Evolutionary conservation across 92 coral and sea anemone species (phyloP), one percentile per base, ranked within the genome.

Genomic region (Zoanthus solanderi): DNA sequence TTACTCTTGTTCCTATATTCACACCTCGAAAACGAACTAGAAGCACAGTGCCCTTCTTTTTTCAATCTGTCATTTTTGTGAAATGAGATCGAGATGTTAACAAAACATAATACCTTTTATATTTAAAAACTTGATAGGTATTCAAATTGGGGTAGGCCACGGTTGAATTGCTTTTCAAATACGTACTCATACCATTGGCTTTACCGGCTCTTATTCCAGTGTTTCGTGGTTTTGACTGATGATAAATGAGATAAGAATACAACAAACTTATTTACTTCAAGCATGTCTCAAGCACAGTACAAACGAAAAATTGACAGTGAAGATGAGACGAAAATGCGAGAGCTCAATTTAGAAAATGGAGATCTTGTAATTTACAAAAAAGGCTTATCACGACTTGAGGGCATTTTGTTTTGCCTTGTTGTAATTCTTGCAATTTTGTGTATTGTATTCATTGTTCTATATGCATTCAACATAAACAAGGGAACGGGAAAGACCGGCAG

Each of bases 301-400:
- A 47, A 67, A 17, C 78, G 79, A 37, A 90, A 90, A 71, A 47
- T 82, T 28, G 91, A 87, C 65, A 81, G 79, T 11, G 88, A 90
- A 67, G 78, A 84, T 53, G 75, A 30, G 50, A 37, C 4, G 3
- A 73, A 28, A 18, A 28, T 65, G 1, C 75, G 61, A 23, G 47
- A 81, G 34, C 34, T 65, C 53, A 15, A 81, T 11, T 2, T 81
- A 6, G 85, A 66, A 68, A 31, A 81, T 9, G 85, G 85, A n/a
- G 74, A 46, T 12, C 0, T 71, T 16, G 0, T 47, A 11, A 30
- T 7, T 29, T 23, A 42, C 85, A 29, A 81, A 71, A 28, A 28
- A 54, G 29, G 34, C 28, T 44, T 61, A 15, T 66, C 93, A 30
- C 85, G 89, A 48, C 93, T 90, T n/a, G 93, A 83, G 89, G 83